These are phyloP conservation scores for Psephotus haematonotus DNA, from an alignment of 2,113 vertebrate species.

Conservation along the genomic window DNA sequence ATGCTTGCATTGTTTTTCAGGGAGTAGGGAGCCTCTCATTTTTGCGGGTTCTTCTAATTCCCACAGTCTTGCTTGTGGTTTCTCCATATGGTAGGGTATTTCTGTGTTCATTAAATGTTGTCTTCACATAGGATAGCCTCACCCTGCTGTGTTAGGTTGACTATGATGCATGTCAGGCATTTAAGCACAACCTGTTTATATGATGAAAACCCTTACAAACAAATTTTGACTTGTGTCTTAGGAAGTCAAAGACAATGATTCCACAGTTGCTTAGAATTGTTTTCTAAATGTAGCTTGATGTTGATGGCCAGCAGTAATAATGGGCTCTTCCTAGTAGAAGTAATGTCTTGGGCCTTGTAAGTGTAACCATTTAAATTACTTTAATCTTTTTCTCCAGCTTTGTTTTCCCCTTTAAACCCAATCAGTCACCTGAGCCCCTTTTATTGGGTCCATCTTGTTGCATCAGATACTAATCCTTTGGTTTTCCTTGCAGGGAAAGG, in stretches of 20 bases:
- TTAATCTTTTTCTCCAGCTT: conserved; percentile 14
- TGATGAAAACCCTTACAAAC: neutral
- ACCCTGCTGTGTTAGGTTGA: neutral
- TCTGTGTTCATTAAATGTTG: neutral
- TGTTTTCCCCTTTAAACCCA: conserved; percentile 5
- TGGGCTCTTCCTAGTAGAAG: neutral
- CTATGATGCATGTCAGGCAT: neutral
- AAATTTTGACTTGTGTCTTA: neutral
- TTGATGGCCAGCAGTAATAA: neutral
- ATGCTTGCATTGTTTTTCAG: neutral
- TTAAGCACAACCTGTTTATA: neutral
- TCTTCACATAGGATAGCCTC: neutral
- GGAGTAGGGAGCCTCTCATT: neutral
- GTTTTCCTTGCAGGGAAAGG: conserved; percentile 4
- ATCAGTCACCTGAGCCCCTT: neutral
- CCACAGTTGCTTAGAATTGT: neutral
- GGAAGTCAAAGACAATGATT: neutral
- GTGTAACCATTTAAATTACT: neutral
- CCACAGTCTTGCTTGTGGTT: neutral
- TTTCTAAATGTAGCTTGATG: neutral
- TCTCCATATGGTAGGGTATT: neutral
- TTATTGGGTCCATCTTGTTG: neutral
- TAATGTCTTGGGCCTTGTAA: neutral
- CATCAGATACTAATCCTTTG: conserved; percentile 27
- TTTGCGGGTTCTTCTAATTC: conserved; percentile 1